A percentile compares a stretch with the other conserved stretches of the same genome.
Conservation (phyloP, 2,113 vertebrate species). For the Orycteropus afer region DNA sequence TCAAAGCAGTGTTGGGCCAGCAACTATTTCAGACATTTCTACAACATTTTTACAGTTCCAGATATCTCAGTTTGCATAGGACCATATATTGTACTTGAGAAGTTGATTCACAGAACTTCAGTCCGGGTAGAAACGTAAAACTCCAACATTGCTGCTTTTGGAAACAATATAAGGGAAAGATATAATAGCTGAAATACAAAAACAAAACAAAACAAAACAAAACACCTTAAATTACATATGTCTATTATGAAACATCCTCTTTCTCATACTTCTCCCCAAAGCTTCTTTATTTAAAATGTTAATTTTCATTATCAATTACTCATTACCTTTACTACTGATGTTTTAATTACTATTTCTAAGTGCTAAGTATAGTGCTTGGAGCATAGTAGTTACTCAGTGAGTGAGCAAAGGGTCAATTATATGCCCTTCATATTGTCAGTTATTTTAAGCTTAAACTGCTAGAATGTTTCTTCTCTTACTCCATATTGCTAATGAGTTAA, state of each 20-base stretch:
- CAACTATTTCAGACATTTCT: constrained; percentile 50
- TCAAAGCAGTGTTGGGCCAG: constrained; percentile 46
- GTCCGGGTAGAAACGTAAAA: background rate
- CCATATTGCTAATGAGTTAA: background rate
- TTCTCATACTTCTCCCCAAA: background rate
- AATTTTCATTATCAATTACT: background rate
- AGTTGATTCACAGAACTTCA: background rate
- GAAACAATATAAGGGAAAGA: background rate
- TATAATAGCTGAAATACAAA: background rate
- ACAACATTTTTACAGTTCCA: constrained; percentile 15
- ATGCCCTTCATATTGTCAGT: background rate
- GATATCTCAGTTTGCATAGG: background rate
- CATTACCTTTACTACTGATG: background rate
- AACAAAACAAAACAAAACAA: background rate
- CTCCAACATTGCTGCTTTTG: background rate
- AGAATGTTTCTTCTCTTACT: background rate
- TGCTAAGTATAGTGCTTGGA: background rate
- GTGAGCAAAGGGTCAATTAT: background rate
- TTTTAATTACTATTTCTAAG: background rate
- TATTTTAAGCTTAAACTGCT: background rate
- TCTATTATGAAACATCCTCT: background rate
- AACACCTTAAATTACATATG: background rate
- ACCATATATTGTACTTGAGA: background rate
- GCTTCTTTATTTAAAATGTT: background rate
- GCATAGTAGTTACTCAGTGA: background rate